Evolutionary conservation across 2,113 vertebrate species (phyloP), one percentile per base, ranked within the genome.

Genomic region (Gambusia holbrooki): DNA sequence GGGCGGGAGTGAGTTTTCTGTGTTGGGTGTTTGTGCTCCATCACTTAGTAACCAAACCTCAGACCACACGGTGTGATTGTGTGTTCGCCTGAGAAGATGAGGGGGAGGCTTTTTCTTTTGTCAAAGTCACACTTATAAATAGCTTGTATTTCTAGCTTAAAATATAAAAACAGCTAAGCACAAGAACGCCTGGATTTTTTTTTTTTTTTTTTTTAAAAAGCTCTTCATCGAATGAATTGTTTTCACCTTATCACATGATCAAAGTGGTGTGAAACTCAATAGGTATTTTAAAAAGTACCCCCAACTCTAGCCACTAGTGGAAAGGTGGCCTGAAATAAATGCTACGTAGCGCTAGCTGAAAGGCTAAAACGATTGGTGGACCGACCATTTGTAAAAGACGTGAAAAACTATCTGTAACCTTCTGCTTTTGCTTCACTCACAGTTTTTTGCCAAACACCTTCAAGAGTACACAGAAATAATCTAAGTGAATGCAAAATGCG

Each of bases 11-110:
- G 30, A 48, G 66, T 66, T 25, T 28, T 72, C 67, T 28, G 64
- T 86, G 85, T 70, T 79, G 76, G 29, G 42, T 84, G 75, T 77
- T 58, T 86, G 81, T 79, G 73, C 82, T 79, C 82, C 9, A 73
- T 85, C 79, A 71, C 87, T 63, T 76, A 84, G 86, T 84, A 88
- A 89, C 86, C 68, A 88, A 88, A 91, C 91, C 91, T 90, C 90
- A 91, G 86, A 91, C 89, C 90, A 87, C 88, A 87, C 72, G 40
- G 81, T 79, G 85, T 82, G 81, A 80, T 73, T 71, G 63, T 76
- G 70, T 74, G 25, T 66, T 68, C 28, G 75, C 62, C 29, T 81
- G 51, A 67, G 74, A 62, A 62, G 69, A 45, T 25, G 68, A 28
- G 62, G 62, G 40, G 71, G 37, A 22, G 37, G 33, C 0, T 70